Base-by-base conservation (phyloP, 2,113 vertebrate genomes). In the Cavia aperea region DNA sequence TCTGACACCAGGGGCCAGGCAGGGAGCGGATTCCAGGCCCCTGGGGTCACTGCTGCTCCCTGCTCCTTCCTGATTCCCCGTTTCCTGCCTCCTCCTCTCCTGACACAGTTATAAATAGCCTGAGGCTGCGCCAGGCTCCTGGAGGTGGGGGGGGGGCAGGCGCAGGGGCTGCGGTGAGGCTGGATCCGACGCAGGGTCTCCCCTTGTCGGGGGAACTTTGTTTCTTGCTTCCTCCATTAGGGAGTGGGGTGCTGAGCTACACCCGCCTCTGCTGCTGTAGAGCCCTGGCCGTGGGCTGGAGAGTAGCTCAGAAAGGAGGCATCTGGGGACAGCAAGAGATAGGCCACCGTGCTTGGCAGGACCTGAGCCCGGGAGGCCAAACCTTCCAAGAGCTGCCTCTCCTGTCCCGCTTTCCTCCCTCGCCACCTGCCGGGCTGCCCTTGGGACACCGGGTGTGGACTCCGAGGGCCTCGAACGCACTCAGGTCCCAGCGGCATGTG, bases 81-180 rank as follows among this genome's bases (percentile, higher is more conserved):
- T 92, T 98, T 98, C 97, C 97, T 98, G 97, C 95, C 95, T 96
- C 86, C 95, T 96, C 91, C 95, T 97, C 91, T 91, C 96, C 95
- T 97, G 94, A 95, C 92, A 93, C 7, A 12, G 93, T 96, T 97
- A 97, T 97, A 97, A 98, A 98, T 98, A 97, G 75, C 92, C 60
- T 0, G 4, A 86, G 94, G 85, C 83, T 81, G 96, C 95, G 91
- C 93, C 39, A 56, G 43, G 81, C 73, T 51, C 81, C 78, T 39
- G 23, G 93, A 95, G 96, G 96, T 95, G 95, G 79, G 39, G 90
- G 39, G 39, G 39, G 68, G 84, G 26, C 21, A 82, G 81, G 84
- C 23, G 24, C 31, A 63, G 75, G 89, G 93, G 56, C 33, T 5
- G 4, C 72, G 94, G 72, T 82, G 43, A 81, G 9, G 65, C 83